Conservation (phyloP, 2,113 vertebrate genomes). For the Cryptoleucopteryx plumbea region DNA sequence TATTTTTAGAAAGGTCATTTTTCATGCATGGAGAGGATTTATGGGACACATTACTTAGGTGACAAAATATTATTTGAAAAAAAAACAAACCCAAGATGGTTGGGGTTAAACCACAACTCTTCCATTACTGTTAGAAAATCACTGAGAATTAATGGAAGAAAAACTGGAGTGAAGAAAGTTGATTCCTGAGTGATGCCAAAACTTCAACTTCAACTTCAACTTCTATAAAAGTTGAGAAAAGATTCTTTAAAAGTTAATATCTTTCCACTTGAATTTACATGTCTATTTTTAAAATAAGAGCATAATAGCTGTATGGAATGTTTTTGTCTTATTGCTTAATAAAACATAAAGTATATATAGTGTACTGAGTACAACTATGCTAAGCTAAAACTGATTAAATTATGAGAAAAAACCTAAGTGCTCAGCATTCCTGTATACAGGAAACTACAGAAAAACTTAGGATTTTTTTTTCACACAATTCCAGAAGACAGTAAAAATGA, state of each 20-base stretch:
- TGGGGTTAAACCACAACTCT: too few species aligned
- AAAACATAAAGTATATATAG: not conserved
- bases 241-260: not conserved
- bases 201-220: not conserved
- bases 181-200: not conserved
- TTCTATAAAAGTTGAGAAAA: not conserved
- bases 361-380: not conserved
- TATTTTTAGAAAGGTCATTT: not conserved
- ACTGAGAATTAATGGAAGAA: not conserved
- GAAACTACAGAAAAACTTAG: not conserved
- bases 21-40: not conserved
- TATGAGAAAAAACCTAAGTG: not conserved
- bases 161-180: not conserved
- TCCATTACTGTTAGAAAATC: not conserved
- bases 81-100: not conserved
- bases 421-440: not conserved
- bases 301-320: not conserved
- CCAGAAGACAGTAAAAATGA: not conserved
- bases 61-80: not conserved
- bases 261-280: not conserved
- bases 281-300: not conserved
- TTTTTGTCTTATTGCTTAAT: not conserved
- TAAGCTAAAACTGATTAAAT: not conserved
- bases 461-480: not conserved
- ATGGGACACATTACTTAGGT: not conserved